Evolutionary conservation across 1,140 invertebrate species (phyloP), one percentile per base, ranked within the genome.

Genomic region (Zaprionus lachaisei): DNA sequence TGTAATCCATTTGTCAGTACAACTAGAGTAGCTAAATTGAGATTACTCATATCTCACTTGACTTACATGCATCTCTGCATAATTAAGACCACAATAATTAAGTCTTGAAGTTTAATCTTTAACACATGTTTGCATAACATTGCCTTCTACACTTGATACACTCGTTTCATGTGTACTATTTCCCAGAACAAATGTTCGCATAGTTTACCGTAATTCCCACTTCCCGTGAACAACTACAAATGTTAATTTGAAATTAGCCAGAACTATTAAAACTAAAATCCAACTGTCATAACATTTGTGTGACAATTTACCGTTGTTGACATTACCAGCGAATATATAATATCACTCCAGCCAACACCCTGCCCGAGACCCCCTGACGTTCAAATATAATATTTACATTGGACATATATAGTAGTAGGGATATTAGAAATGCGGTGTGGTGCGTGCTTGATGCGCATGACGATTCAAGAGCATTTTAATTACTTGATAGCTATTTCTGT

Each of bases 381-480:
- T n/a, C 24, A 54, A 62, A 37, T 37, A 28, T 31, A 44, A 70
- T 70, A 51, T 63, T 63, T 55, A 64, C 60, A 70, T 71, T 70
- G 44, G 14, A 61, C 20, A 20, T 54, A 28, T 56, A 4, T 6
- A 6, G 20, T 2, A 5, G 28, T 34, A 26, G 4, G 37, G 1
- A 51, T 54, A 69, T 47, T 61, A 44, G 34, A 68, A 41, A 58
- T 56, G 24, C 17, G 6, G n/a, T 22, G 20, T 37, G 15, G 49
- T 69, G 72, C 72, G 72, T 74, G 72, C 54, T 51, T 44, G n/a
- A 69, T 49, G 38, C 17, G 26, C 65, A 62, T 69, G 71, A 73
- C 57, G 37, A 73, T 73, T 73, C 71, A 73, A 73, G 64, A 44
- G 47, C 57, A 31, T 57, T 63, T 62, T 69, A 74, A 74, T 74